Percentiles rank a stretch among this genome's conserved stretches.
Evolutionary conservation across 1,140 invertebrate genomes (phyloP).

Genomic region (Hirudo medicinalis): DNA sequence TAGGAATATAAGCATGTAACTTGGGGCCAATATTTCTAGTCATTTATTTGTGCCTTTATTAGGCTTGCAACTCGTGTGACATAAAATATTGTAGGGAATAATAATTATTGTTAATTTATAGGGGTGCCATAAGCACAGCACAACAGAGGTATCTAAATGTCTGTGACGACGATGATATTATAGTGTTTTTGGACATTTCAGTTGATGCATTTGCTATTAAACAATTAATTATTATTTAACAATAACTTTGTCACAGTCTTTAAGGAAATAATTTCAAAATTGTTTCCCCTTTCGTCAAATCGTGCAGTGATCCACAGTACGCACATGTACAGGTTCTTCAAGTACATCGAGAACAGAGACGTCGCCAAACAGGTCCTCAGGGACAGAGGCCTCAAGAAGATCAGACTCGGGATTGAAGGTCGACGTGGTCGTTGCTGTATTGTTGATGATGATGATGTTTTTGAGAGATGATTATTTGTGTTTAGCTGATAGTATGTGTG

Average conservation of each 20-base stretch:
- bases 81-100: too few species aligned
- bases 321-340: slow-evolving; percentile 91
- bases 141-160: not conserved
- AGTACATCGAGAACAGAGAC: slow-evolving; percentile 98
- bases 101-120: too few species aligned
- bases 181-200: not conserved
- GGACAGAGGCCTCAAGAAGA: slow-evolving; percentile 94
- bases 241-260: too few species aligned
- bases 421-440: slow-evolving; percentile 6
- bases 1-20: too few species aligned
- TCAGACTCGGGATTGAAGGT: slow-evolving; percentile 91
- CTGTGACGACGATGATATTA: too few species aligned
- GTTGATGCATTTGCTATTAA: not conserved
- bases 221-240: not conserved
- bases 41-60: too few species aligned
- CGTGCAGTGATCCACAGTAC: slow-evolving; percentile 58
- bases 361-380: slow-evolving; percentile 97
- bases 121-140: not conserved
- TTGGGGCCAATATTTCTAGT: too few species aligned
- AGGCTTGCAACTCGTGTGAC: too few species aligned
- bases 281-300: not conserved
- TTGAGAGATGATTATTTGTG: too few species aligned
- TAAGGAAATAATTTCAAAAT: too few species aligned
- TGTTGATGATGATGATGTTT: too few species aligned
- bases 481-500: too few species aligned